These are phyloP conservation scores for Dromaius novaehollandiae DNA, from an alignment of 2,113 vertebrate species.

Conservation along the genomic window DNA sequence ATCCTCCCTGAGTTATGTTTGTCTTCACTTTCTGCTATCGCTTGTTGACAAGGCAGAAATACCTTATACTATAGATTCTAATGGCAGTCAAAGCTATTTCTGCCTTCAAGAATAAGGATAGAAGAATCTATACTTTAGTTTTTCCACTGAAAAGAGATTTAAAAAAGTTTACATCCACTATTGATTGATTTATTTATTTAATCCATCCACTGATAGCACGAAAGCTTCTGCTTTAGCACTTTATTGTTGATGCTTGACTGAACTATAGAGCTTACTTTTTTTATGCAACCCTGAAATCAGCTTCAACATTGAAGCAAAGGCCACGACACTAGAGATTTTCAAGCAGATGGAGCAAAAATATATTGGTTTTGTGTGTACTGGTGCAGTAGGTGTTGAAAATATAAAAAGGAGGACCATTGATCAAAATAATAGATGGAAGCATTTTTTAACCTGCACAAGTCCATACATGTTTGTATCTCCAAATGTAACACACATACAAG, in stretches of 20 bases:
- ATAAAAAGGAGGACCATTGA: conserved; percentile 36
- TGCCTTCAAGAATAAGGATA: background rate
- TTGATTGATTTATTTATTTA: conserved; percentile 63
- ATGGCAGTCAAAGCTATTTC: background rate
- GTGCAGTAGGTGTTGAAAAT: conserved; percentile 67
- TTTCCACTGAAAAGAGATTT: conserved; percentile 23
- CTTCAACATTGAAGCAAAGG: conserved; percentile 50
- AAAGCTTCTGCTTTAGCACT: conserved; percentile 63
- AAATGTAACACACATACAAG: background rate
- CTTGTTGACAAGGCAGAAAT: conserved; percentile 13
- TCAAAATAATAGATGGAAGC: conserved; percentile 59
- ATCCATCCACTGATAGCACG: conserved; percentile 16
- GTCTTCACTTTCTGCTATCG: background rate
- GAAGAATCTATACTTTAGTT: background rate
- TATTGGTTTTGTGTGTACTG: conserved; percentile 60
- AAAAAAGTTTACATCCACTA: conserved; percentile 43
- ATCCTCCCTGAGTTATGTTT: background rate
- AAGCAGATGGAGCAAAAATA: conserved; percentile 53
- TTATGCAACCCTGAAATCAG: conserved; percentile 56
- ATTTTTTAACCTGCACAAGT: conserved; percentile 52
- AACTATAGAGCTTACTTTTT: conserved; percentile 43
- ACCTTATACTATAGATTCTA: background rate
- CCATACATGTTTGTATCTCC: conserved; percentile 37
- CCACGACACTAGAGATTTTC: conserved; percentile 53
- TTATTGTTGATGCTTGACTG: conserved; percentile 47